phyloP scores from a whole-genome alignment of 37 sponge, comb jelly and placozoan species.

The Beroe ovata region DNA sequence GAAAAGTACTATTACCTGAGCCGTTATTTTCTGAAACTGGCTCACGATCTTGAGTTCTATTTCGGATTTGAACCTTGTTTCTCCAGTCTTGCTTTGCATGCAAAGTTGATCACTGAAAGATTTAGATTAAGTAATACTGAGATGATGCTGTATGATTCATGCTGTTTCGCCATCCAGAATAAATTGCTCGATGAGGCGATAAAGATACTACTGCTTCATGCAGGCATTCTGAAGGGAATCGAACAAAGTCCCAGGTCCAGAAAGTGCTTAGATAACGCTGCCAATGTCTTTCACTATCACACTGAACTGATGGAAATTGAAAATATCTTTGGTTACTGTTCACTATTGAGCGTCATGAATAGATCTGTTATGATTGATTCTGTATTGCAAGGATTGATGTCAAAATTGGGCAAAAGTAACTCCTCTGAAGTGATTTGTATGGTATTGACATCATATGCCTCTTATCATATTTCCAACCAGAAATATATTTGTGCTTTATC shows the following conservation, averaged over 20 bases:
- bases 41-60: conserved; percentile 19
- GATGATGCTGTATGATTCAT: background rate
- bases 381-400: conserved; percentile 25
- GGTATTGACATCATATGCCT: conserved; percentile 24
- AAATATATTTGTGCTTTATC: background rate
- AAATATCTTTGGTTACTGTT: conserved; percentile 45
- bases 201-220: conserved; percentile 31
- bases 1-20: background rate
- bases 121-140: background rate
- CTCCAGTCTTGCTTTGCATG: background rate
- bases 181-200: conserved; percentile 18
- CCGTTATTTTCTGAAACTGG: background rate
- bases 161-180: background rate
- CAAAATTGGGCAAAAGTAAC: background rate
- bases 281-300: conserved; percentile 2
- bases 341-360: background rate
- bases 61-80: conserved; percentile 22
- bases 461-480: background rate
- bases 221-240: conserved; percentile 33
- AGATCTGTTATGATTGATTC: background rate
- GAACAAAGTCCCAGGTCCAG: background rate
- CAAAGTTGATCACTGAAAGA: background rate
- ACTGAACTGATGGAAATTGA: conserved; percentile 18
- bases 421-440: conserved; percentile 11
- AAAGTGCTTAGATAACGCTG: conserved; percentile 21